These are phyloP conservation scores for Cynoglossus semilaevis DNA, from an alignment of 2,113 vertebrate species.

Conservation along the genomic window DNA sequence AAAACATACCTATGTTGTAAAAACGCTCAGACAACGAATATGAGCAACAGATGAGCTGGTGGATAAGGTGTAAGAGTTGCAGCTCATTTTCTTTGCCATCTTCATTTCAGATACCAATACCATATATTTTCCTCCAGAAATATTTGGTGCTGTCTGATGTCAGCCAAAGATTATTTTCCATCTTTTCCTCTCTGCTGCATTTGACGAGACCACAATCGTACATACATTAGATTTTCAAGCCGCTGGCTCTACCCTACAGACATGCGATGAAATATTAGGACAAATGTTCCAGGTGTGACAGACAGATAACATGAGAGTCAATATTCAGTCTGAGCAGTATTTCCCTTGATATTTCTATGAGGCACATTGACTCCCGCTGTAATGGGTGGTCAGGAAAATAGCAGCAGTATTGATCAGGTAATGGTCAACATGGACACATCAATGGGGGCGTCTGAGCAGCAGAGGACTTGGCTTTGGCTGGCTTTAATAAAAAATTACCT, in stretches of 20 bases:
- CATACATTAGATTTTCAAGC: slow-evolving; percentile 45
- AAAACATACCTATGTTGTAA: neutral
- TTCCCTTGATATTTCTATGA: slow-evolving; percentile 54
- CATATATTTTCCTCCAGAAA: slow-evolving; percentile 26
- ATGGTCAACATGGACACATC: slow-evolving; percentile 67
- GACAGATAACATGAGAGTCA: slow-evolving; percentile 40
- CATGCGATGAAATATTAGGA: slow-evolving; percentile 46
- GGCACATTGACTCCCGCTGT: slow-evolving; percentile 63
- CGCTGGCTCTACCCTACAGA: slow-evolving; percentile 26
- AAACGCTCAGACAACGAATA: slow-evolving; percentile 20
- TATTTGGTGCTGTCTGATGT: slow-evolving; percentile 28
- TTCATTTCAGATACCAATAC: slow-evolving; percentile 20
- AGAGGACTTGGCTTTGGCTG: slow-evolving; percentile 53
- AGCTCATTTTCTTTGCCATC: slow-evolving; percentile 37
- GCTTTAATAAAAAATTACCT: slow-evolving; percentile 66
- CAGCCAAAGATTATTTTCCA: slow-evolving; percentile 32
- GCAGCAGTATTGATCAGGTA: slow-evolving; percentile 69
- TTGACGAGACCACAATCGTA: slow-evolving; percentile 30
- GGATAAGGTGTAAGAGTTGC: neutral
- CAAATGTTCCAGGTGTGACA: slow-evolving; percentile 18
- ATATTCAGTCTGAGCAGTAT: slow-evolving; percentile 19
- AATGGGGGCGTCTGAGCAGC: slow-evolving; percentile 62
- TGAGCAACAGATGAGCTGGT: slow-evolving; percentile 17
- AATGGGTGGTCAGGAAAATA: slow-evolving; percentile 65
- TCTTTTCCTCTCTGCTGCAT: neutral